Evolutionary conservation across 1,140 invertebrate species (phyloP).

Genomic region (Drosophila cardini): DNA sequence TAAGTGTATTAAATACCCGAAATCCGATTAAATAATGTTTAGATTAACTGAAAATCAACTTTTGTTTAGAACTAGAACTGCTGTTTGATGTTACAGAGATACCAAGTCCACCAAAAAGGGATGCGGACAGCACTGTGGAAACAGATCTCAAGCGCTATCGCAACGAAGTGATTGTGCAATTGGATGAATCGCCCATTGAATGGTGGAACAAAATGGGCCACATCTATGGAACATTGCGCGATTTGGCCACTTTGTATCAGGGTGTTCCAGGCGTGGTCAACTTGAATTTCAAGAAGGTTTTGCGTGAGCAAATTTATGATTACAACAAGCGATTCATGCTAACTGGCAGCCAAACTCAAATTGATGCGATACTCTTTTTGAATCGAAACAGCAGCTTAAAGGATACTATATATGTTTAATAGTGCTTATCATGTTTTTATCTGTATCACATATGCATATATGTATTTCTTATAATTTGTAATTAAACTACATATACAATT

Average conservation of each 20-base stretch:
- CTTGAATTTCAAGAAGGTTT: conserved; percentile 72
- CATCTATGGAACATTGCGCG: conserved; percentile 73
- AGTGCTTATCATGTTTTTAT: conserved; percentile 43
- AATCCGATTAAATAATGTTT: background rate
- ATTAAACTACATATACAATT: conserved; percentile 42
- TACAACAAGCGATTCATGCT: conserved; percentile 76
- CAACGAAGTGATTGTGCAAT: conserved; percentile 72
- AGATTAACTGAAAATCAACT: conserved; percentile 9
- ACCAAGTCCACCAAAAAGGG: conserved; percentile 47
- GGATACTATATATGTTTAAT: conserved; percentile 50
- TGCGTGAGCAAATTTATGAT: conserved; percentile 77
- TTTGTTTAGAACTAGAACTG: conserved; percentile 68
- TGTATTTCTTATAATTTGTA: conserved; percentile 36
- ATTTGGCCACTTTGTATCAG: conserved; percentile 71
- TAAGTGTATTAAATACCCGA: conserved; percentile 39
- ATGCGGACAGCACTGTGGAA: conserved; percentile 68
- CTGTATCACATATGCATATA: conserved; percentile 33
- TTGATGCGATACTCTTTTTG: conserved; percentile 78
- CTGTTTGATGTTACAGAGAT: conserved; percentile 77
- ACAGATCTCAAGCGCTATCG: conserved; percentile 78
- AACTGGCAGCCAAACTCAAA: conserved; percentile 67
- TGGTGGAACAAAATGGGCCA: conserved; percentile 80
- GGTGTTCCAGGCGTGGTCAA: conserved; percentile 80
- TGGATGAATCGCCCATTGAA: conserved; percentile 76
- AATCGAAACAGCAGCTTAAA: conserved; percentile 64